These are phyloP conservation scores for Drosophila nr. medialis DNA, from an alignment of 2,888 invertebrate species.

Conservation along the genomic window DNA sequence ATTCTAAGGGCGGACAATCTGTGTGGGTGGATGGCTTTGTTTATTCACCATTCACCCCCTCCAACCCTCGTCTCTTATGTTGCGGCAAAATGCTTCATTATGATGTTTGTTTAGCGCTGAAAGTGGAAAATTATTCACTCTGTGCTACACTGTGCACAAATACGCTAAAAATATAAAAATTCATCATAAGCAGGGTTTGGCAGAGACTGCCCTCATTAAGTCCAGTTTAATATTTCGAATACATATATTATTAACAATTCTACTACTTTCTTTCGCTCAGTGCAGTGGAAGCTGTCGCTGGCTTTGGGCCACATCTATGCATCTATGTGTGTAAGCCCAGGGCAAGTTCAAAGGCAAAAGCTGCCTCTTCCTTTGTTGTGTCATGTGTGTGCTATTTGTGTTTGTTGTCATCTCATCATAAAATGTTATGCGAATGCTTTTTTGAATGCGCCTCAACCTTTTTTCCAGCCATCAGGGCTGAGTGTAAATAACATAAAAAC, in stretches of 20 bases:
- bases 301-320: constrained; percentile 28
- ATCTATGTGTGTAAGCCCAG: constrained; percentile 14
- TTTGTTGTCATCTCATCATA: constrained; percentile 53
- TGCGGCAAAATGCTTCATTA: constrained; percentile 71
- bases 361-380: constrained; percentile 47
- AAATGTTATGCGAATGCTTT: constrained; percentile 62
- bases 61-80: constrained; percentile 43
- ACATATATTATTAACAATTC: neutral
- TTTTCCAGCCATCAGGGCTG: constrained; percentile 37
- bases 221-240: neutral
- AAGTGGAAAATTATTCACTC: constrained; percentile 56
- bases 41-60: constrained; percentile 20
- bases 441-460: constrained; percentile 40
- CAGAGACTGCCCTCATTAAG: neutral
- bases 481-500: constrained; percentile 26
- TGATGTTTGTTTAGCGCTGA: constrained; percentile 63
- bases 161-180: neutral
- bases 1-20: constrained; percentile 15
- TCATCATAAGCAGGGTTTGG: neutral
- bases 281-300: constrained; percentile 44
- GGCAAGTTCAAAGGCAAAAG: constrained; percentile 68
- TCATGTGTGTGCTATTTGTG: constrained; percentile 39
- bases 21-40: constrained; percentile 49
- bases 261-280: constrained; percentile 11
- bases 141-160: constrained; percentile 40